phyloP scores from a whole-genome alignment of 2,888 invertebrate genomes.

The Cataglyphis cursor region DNA sequence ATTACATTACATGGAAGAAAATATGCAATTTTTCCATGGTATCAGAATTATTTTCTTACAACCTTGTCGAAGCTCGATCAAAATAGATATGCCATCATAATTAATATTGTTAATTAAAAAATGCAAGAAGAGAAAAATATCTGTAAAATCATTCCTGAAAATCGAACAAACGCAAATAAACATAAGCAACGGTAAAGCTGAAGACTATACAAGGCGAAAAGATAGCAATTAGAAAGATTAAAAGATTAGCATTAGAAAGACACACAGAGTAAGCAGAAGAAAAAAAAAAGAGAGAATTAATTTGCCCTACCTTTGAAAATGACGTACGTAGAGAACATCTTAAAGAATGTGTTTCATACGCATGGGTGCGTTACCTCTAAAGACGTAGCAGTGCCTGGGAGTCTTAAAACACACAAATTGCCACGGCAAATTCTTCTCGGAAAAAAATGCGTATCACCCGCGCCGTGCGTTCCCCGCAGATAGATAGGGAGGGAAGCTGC shows the following conservation, averaged over 20 bases:
- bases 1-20: background rate
- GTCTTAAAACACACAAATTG: conserved; percentile 28
- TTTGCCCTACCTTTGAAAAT: conserved; percentile 37
- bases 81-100: conserved; percentile 7
- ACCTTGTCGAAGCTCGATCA: background rate
- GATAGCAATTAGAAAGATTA: too few relatives aligned
- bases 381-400: background rate
- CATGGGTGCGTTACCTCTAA: conserved; percentile 35
- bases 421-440: conserved; percentile 15
- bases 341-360: conserved; percentile 14
- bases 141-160: background rate
- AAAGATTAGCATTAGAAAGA: background rate
- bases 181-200: background rate
- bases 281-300: background rate
- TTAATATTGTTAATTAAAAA: conserved; percentile 13
- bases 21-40: background rate
- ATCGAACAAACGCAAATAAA: background rate
- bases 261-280: background rate
- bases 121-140: conserved; percentile 4
- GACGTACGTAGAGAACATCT: conserved; percentile 24
- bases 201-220: background rate
- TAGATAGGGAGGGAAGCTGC: background rate
- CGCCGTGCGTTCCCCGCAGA: conserved; percentile 18
- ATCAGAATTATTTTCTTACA: background rate
- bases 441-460: conserved; percentile 35